phyloP scores from a whole-genome alignment of 2,113 vertebrate species.

The Pygoscelis antarcticus region DNA sequence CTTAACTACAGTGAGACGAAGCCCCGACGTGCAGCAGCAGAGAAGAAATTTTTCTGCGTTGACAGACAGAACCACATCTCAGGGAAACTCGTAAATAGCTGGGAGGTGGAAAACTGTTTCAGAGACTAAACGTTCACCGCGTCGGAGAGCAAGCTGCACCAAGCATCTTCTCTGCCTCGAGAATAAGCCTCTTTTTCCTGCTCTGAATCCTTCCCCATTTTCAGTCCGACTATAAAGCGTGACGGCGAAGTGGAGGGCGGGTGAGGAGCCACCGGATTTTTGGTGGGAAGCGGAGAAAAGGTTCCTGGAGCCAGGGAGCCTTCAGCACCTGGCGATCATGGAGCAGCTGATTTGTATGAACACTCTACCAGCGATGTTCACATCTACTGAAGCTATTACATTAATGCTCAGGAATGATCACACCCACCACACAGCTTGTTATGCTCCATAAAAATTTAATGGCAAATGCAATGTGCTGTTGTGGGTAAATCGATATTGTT shows the following conservation, averaged over 20 bases:
- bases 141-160: background rate
- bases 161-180: background rate
- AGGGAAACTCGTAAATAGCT: background rate
- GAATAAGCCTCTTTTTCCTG: background rate
- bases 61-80: background rate
- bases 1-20: background rate
- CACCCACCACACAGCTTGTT: background rate
- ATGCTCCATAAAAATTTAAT: slow-evolving; percentile 51
- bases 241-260: rapidly evolving
- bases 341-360: background rate
- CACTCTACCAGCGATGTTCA: background rate
- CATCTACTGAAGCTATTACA: background rate
- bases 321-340: background rate
- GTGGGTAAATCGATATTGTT: slow-evolving; percentile 50
- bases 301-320: background rate
- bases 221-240: rapidly evolving
- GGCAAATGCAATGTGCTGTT: slow-evolving; percentile 43
- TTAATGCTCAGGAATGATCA: background rate
- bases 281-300: background rate
- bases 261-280: background rate
- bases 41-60: background rate
- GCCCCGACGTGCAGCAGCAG: background rate
- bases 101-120: background rate
- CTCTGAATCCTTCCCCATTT: background rate
- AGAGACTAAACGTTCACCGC: rapidly evolving